Evolutionary conservation across 2,888 invertebrate species (phyloP), one percentile per base, ranked within the genome.

Genomic region (Xanthia togata): DNA sequence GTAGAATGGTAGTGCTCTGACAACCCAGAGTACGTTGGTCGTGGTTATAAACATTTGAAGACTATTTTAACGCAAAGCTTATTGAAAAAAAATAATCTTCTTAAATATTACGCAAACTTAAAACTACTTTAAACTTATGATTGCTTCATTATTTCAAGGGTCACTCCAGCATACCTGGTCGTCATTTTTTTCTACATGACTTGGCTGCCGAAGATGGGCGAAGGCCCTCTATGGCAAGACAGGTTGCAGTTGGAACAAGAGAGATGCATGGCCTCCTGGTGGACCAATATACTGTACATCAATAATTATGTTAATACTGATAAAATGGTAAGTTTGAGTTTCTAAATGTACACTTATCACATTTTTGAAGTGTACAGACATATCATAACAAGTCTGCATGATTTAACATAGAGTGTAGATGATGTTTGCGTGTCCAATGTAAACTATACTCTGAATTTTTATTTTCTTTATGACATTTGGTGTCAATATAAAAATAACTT

Each of bases 221-320:
- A 97, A 82, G 98, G 98, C 0, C 98, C 98, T 0, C 94, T 98
- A 67, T 98, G 98, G 98, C 95, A 97, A 55, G 95, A 97, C 31
- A 96, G 97, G 82, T 96, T 98, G 81, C 92, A 93, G n/a, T 88
- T 97, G 55, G 97, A 97, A 82, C 96, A 97, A 83, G 97, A 97
- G 68, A 95, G 98, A 75, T 98, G 98, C 87, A 91, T 96, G 82
- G 93, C 95, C 1, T 97, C 97, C 0, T 98, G 98, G 98, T 98
- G 98, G 98, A 92, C 97, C 0, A 98, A 98, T 91, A 95, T 98
- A 63, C 92, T 98, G 53, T 98, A 98, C 91, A 96, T 98, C 69
- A 98, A 98, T 89, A 98, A 98, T 90, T 98, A 98, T 89, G 95
- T 98, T 23, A 97, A 97, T 67, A 97, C 97, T 4, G 97, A 98